phyloP scores from a whole-genome alignment of 2,888 invertebrate species.

The Diachrysia chrysitis region DNA sequence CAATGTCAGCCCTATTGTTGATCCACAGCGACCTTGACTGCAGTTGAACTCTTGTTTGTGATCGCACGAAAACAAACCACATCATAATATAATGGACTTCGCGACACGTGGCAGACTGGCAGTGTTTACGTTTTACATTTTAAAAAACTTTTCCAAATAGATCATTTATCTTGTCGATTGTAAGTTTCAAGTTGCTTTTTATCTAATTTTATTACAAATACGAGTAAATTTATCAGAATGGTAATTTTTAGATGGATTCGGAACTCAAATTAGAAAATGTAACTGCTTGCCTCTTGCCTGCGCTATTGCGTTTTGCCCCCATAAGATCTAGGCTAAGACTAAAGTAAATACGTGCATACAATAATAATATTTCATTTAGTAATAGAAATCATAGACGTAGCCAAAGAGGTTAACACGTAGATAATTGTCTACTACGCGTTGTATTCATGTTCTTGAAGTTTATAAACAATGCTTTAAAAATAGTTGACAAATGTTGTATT shows the following conservation, averaged over 20 bases:
- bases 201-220: no score
- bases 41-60: conserved; percentile 59
- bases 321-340: neutral
- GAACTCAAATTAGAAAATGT: neutral
- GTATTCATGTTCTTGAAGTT: conserved; percentile 22
- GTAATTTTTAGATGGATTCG: no score
- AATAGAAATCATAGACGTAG: conserved; percentile 22
- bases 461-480: conserved; percentile 44
- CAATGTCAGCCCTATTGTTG: conserved; percentile 58
- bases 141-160: neutral
- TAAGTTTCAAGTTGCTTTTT: no score
- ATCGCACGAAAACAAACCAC: conserved; percentile 34
- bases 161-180: neutral
- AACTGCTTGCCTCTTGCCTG: neutral
- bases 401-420: conserved; percentile 38
- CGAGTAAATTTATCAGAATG: no score
- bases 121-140: neutral
- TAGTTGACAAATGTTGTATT: conserved; percentile 15
- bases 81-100: conserved; percentile 27
- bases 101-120: conserved; percentile 25
- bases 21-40: conserved; percentile 55
- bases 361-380: neutral
- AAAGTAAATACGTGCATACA: neutral
- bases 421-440: conserved; percentile 38
- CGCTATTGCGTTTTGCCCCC: neutral